Conservation (phyloP, 2,113 vertebrate genomes). For the Podilymbus podiceps region DNA sequence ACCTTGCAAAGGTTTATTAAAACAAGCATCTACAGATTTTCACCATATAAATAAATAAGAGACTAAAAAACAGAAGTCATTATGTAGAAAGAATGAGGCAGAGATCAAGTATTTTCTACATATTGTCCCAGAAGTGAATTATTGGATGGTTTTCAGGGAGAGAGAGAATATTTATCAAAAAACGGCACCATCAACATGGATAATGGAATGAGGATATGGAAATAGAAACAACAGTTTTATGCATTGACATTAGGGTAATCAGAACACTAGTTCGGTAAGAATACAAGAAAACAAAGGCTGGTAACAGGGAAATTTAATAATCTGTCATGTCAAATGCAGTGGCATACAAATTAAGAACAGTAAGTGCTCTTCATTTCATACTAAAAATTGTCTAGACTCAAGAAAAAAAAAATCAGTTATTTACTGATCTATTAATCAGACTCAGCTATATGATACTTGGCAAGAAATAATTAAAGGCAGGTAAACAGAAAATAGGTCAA, state of each 20-base stretch:
- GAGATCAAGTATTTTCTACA: neutral
- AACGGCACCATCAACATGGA: neutral
- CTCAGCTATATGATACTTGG: neutral
- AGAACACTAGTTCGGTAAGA: conserved; percentile 5
- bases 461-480: neutral
- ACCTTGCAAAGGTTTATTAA: neutral
- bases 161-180: neutral
- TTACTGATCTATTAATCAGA: neutral
- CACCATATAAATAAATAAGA: neutral
- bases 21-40: neutral
- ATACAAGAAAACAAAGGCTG: conserved; percentile 17
- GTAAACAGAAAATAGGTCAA: neutral
- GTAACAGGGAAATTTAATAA: neutral
- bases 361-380: neutral
- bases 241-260: neutral
- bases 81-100: neutral
- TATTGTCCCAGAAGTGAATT: neutral
- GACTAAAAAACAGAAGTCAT: neutral
- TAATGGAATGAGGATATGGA: neutral
- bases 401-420: neutral
- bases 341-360: neutral
- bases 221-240: neutral
- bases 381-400: neutral
- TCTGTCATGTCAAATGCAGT: neutral
- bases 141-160: neutral